Evolutionary conservation across 1,140 invertebrate genomes (phyloP).

Genomic region (Drosophila sp.): DNA sequence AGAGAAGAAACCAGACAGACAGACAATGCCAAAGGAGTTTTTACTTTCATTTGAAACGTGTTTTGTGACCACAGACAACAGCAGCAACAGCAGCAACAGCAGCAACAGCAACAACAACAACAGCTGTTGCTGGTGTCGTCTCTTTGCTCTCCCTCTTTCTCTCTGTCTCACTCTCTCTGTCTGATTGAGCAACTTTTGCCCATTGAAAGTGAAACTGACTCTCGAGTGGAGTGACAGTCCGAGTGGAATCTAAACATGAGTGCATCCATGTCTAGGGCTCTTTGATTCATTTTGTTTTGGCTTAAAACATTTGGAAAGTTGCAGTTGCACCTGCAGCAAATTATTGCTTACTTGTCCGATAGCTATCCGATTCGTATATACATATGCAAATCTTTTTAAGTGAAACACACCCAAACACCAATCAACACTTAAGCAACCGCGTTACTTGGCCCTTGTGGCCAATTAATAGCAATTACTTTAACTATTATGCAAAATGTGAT

Average conservation of each 20-base stretch:
- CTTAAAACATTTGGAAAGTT: constrained; percentile 47
- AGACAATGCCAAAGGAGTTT: constrained; percentile 76
- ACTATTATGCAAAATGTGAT: constrained; percentile 67
- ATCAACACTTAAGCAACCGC: constrained; percentile 60
- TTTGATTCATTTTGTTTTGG: constrained; percentile 14
- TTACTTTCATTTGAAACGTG: constrained; percentile 80
- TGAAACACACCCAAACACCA: constrained; percentile 67
- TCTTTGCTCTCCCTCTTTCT: constrained; percentile 7
- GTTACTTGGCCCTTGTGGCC: constrained; percentile 59
- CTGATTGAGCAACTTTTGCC: constrained; percentile 68
- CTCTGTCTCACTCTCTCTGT: background rate
- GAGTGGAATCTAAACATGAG: constrained; percentile 34
- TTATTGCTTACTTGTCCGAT: constrained; percentile 36
- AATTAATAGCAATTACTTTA: constrained; percentile 72
- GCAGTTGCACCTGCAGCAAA: constrained; percentile 52
- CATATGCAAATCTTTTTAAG: constrained; percentile 55
- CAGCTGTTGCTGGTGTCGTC: constrained; percentile 44
- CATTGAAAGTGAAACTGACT: constrained; percentile 74
- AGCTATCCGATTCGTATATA: constrained; percentile 17
- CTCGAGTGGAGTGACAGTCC: constrained; percentile 44
- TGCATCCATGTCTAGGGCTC: constrained; percentile 43
- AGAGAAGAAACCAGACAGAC: constrained; percentile 24
- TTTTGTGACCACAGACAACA: constrained; percentile 57
- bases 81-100: constrained; percentile 28
- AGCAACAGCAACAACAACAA: constrained; percentile 26